A percentile compares a stretch with the other conserved stretches of the same genome.
These are phyloP conservation scores for Ardeotis arabs DNA, from an alignment of 2,113 vertebrate species.

Conservation along the genomic window DNA sequence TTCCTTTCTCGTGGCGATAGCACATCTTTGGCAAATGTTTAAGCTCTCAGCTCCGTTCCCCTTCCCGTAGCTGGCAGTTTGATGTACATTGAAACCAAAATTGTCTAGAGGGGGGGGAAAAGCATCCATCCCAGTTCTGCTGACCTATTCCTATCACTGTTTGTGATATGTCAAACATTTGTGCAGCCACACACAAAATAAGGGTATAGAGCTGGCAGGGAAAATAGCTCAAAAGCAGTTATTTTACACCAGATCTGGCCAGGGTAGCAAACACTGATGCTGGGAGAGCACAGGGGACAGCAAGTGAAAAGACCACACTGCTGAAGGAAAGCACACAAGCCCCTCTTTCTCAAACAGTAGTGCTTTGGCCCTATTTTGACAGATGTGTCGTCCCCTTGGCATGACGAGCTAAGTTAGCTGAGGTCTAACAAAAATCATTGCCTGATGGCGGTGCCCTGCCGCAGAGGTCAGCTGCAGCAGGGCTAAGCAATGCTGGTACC, in stretches of 20 bases:
- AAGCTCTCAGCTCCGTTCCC: background rate
- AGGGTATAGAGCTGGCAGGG: background rate
- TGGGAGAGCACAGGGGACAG: background rate
- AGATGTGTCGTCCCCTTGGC: background rate
- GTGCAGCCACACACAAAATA: background rate
- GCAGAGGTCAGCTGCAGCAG: background rate
- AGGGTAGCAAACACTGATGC: background rate
- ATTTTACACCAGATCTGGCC: background rate
- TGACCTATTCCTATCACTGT: background rate
- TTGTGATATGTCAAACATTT: background rate
- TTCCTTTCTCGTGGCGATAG: background rate
- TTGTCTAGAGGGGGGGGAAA: rapidly evolving
- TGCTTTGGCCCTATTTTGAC: background rate
- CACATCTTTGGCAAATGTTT: background rate
- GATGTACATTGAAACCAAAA: background rate
- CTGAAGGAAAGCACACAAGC: background rate
- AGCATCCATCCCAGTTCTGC: background rate
- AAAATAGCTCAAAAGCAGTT: background rate
- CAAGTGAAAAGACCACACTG: rapidly evolving
- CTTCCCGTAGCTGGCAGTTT: background rate
- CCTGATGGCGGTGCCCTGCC: background rate
- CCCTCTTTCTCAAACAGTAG: background rate
- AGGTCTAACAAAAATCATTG: background rate
- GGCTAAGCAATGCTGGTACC: rapidly evolving
- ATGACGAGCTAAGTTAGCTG: background rate